Evolutionary conservation across 2,888 invertebrate species (phyloP).

Genomic region (Smittia sp.): DNA sequence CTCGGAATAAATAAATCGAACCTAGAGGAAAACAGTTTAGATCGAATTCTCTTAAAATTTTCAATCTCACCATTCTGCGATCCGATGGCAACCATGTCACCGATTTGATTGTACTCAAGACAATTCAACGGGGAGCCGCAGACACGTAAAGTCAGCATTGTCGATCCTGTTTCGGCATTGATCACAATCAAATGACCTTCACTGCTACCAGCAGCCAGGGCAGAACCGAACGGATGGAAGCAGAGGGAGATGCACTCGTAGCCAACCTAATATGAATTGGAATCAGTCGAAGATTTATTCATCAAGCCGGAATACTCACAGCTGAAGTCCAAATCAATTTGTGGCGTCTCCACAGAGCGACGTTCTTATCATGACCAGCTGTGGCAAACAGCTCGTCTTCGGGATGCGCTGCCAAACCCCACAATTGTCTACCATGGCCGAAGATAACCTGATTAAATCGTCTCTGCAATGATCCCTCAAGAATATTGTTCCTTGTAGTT

Average conservation of each 20-base stretch:
- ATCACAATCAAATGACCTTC: conserved; percentile 85
- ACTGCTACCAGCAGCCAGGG: conserved; percentile 82
- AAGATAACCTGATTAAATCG: conserved; percentile 84
- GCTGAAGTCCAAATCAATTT: conserved; percentile 80
- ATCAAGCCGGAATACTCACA: not conserved
- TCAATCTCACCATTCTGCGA: conserved; percentile 71
- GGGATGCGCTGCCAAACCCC: conserved; percentile 86
- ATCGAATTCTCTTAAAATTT: too few relatives aligned
- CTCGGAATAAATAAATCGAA: conserved; percentile 72
- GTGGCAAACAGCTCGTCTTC: conserved; percentile 89
- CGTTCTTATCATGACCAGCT: conserved; percentile 86
- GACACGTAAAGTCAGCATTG: conserved; percentile 79
- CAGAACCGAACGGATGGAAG: conserved; percentile 84
- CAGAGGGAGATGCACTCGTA: conserved; percentile 85
- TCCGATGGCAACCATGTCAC: conserved; percentile 82
- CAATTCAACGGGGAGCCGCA: conserved; percentile 85
- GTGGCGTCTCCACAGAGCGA: conserved; percentile 86
- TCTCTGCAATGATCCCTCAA: conserved; percentile 86
- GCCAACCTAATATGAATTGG: conserved; percentile 58
- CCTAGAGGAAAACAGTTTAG: too few relatives aligned
- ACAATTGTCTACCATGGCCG: conserved; percentile 83
- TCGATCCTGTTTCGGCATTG: conserved; percentile 81
- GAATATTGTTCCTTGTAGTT: conserved; percentile 82
- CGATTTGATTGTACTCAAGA: conserved; percentile 84
- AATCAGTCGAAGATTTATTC: not conserved